Base-by-base conservation (phyloP, 2,888 invertebrate species). In the Lingula anatina region DNA sequence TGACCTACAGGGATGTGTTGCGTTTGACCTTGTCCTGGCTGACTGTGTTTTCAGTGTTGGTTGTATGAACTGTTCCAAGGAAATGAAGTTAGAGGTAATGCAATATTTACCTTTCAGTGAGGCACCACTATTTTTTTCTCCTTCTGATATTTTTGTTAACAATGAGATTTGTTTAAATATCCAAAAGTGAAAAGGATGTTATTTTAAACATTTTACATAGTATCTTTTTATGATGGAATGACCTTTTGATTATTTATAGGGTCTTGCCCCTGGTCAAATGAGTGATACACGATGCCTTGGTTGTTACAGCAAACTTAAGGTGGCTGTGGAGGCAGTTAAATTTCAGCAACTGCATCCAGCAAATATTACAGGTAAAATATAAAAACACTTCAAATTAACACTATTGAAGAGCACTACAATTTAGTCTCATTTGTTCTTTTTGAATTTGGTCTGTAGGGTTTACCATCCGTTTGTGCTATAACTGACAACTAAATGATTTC, bases 61-160 rank as follows among this genome's bases (percentile, higher is more conserved):
- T 21, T 79, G 79, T 53, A 55, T 78, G n/a, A 61, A 56, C 40
- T 79, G 79, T 55, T 60, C 59, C 48, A 73, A 71, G 51, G 68
- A 73, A 46, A 65, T 62, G 23, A 62, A 61, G 25, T 51, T 72
- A 2, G 59, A 70, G 65, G 77, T 77, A 56, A 59, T 62, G 47
- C 26, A 9, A 26, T 31, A 37, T 25, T 24, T 40, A n/a, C 15
- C 9, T n/a, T 43, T 12, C 7, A n/a, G 44, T 26, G 9, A 9
- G 7, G 24, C 9, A 18, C 44, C 15, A n/a, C 21, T 15, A 28
- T 7, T 43, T n/a, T 20, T 21, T 18, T 9, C 15, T 9, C 25
- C n/a, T 7, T 18, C 21, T 44, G 12, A 36, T 15, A 24, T 18
- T 9, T 15, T n/a, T 45, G 15, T 43, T 43, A 23, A 15, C 24